These are phyloP conservation scores for Cephus rjabovi DNA, from an alignment of 2,888 invertebrate genomes.

Conservation along the genomic window DNA sequence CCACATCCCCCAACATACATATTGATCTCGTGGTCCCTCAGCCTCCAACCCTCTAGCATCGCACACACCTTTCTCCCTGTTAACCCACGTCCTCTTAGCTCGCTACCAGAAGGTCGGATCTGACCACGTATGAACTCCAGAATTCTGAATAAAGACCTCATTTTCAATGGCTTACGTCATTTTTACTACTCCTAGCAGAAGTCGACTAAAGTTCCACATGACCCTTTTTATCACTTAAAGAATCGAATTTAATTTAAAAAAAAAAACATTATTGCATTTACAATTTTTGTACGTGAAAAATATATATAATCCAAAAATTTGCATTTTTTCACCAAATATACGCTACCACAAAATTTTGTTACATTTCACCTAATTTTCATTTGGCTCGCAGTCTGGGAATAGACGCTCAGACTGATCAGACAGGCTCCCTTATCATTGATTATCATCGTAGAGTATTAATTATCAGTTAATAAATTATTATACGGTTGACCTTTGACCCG, in stretches of 20 bases:
- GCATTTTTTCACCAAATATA: no score
- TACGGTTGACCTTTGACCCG: no score
- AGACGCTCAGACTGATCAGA: no score
- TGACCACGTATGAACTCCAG: slow-evolving; percentile 38
- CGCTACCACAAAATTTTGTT: no score
- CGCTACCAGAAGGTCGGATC: slow-evolving; percentile 38
- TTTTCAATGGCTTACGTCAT: neutral
- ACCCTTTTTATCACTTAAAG: neutral
- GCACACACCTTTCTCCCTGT: slow-evolving; percentile 24
- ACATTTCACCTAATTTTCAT: no score
- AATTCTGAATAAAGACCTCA: neutral
- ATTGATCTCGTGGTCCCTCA: slow-evolving; percentile 66
- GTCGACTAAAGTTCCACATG: neutral
- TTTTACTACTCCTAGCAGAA: neutral
- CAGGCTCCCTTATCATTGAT: no score
- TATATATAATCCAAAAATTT: no score
- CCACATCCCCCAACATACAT: slow-evolving; percentile 66
- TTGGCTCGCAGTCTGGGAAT: no score
- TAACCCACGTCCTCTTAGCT: slow-evolving; percentile 23
- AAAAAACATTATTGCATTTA: neutral
- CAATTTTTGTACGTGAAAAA: neutral
- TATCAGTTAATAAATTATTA: no score
- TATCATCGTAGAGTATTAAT: no score
- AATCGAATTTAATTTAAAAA: neutral
- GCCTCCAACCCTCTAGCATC: slow-evolving; percentile 34